Evolutionary conservation across 2,888 invertebrate genomes (phyloP).

Genomic region (Esperia sulphurella): DNA sequence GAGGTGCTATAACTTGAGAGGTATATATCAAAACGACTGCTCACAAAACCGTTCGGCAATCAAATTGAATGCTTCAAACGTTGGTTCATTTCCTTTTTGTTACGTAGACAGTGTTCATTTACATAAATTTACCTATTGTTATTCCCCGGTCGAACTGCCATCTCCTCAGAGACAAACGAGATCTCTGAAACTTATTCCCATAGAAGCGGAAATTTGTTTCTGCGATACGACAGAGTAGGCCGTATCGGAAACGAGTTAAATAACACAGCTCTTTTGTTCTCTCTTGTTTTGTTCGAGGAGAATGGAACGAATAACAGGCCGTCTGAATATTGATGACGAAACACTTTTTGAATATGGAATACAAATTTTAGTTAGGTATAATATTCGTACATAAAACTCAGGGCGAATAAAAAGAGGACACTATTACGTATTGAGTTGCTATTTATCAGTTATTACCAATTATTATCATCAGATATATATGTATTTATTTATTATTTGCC

Average conservation of each 20-base stretch:
- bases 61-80: constrained; percentile 55
- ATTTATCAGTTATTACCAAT: background rate
- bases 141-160: constrained; percentile 52
- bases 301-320: constrained; percentile 59
- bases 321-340: constrained; percentile 63
- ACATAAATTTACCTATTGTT: constrained; percentile 78
- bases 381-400: background rate
- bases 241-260: constrained; percentile 78
- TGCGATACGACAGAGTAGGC: constrained; percentile 63
- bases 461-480: no score
- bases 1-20: constrained; percentile 14
- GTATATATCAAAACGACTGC: constrained; percentile 50
- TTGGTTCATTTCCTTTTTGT: constrained; percentile 71
- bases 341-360: background rate
- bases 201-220: constrained; percentile 67
- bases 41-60: constrained; percentile 50
- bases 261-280: constrained; percentile 68
- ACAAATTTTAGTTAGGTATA: background rate
- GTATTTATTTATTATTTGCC: no score
- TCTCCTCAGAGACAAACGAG: constrained; percentile 49
- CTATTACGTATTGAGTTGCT: no score
- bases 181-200: constrained; percentile 38
- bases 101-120: constrained; percentile 67
- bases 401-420: background rate
- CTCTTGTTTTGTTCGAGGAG: constrained; percentile 50